Percentiles rank a stretch among this genome's conserved stretches.
Evolutionary conservation across 35 echinoderm and acorn worm genomes (phyloP).

Genomic region (Patiria miniata): DNA sequence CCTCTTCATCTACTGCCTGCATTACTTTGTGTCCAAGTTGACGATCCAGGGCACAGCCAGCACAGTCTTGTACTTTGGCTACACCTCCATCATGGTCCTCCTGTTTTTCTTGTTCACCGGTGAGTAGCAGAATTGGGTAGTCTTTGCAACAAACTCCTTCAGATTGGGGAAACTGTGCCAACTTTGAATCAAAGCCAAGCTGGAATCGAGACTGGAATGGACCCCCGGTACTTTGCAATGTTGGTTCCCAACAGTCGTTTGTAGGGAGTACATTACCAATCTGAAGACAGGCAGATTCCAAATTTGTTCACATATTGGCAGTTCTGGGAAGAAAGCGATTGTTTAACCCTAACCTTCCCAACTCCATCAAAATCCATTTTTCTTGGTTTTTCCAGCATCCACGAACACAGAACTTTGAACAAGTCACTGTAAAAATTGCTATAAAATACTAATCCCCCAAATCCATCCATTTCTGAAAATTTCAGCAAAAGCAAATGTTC

Average conservation of each 20-base stretch:
- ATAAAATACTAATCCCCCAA: no score
- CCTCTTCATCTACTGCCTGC: constrained; percentile 88
- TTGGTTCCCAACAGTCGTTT: not conserved
- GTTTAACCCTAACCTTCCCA: no score
- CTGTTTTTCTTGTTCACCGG: constrained; percentile 94
- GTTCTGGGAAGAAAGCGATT: no score
- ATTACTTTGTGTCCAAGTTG: constrained; percentile 87
- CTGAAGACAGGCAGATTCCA: no score
- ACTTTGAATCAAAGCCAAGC: not conserved
- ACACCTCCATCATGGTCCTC: constrained; percentile 85
- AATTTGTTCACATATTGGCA: no score
- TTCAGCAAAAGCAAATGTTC: no score
- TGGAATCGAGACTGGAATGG: not conserved
- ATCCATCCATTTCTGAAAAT: no score
- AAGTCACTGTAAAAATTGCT: no score
- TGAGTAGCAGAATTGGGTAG: constrained; percentile 56
- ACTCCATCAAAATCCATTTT: no score
- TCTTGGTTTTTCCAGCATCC: no score
- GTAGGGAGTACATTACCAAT: no score
- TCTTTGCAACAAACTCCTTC: not conserved
- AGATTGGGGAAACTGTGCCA: not conserved
- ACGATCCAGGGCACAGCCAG: constrained; percentile 66
- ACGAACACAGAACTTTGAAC: no score
- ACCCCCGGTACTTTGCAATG: not conserved
- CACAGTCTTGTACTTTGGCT: constrained; percentile 79